Evolutionary conservation across 2,113 vertebrate genomes (phyloP).

Genomic region (Ariopsis seemanni): DNA sequence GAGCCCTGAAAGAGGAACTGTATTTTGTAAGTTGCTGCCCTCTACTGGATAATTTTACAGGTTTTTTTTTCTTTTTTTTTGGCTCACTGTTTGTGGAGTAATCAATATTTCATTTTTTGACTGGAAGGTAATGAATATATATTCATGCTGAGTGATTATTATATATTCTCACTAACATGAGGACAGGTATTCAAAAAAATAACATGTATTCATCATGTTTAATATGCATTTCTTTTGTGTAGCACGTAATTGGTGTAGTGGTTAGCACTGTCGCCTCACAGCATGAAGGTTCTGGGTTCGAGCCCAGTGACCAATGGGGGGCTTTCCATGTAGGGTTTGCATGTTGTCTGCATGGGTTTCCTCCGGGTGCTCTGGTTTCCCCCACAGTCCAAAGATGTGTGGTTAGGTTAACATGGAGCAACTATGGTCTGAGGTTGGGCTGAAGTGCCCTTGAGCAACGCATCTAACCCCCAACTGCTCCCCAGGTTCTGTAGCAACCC

Average conservation of each 20-base stretch:
- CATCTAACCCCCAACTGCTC: too few relatives aligned
- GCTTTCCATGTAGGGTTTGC: too few relatives aligned
- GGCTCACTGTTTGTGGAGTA: neutral
- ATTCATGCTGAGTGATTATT: neutral
- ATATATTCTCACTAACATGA: neutral
- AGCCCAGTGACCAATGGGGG: too few relatives aligned
- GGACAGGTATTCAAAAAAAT: neutral
- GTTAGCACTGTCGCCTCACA: too few relatives aligned
- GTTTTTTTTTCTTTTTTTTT: neutral
- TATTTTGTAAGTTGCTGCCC: neutral
- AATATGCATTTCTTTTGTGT: neutral
- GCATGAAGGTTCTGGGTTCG: too few relatives aligned
- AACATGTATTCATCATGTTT: neutral
- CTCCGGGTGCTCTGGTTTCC: too few relatives aligned
- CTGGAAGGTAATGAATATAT: neutral
- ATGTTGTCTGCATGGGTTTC: too few relatives aligned
- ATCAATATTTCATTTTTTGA: constrained; percentile 24
- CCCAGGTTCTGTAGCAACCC: too few relatives aligned
- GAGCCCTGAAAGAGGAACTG: neutral
- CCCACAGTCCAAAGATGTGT: too few relatives aligned
- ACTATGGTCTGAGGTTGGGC: too few relatives aligned
- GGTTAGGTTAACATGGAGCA: too few relatives aligned
- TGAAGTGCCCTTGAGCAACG: too few relatives aligned
- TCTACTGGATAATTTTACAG: constrained; percentile 10
- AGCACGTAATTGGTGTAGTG: neutral